Evolutionary conservation across 2,888 invertebrate species (phyloP).

Genomic region (Thumatha senex): DNA sequence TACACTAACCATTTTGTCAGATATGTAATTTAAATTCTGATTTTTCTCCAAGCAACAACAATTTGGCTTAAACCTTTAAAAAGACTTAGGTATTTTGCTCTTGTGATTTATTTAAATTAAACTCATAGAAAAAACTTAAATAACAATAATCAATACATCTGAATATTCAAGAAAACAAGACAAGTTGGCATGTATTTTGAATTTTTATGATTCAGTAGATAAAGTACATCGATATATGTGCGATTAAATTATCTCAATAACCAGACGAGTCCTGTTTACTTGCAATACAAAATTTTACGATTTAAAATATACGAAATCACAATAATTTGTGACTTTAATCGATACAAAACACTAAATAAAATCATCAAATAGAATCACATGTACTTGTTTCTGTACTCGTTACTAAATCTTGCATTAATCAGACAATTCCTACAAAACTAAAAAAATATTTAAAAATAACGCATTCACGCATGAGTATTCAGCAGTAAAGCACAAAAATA

Average conservation of each 20-base stretch:
- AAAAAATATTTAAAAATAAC: slow-evolving; percentile 66
- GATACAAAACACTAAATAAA: slow-evolving; percentile 58
- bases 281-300: slow-evolving; percentile 39
- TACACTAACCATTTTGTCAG: slow-evolving; percentile 84
- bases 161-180: slow-evolving; percentile 38
- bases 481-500: slow-evolving; percentile 80
- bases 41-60: slow-evolving; percentile 80
- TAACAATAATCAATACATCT: slow-evolving; percentile 46
- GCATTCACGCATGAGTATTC: slow-evolving; percentile 82
- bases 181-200: slow-evolving; percentile 28
- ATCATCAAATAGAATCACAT: slow-evolving; percentile 76
- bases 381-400: slow-evolving; percentile 77
- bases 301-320: slow-evolving; percentile 38
- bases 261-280: slow-evolving; percentile 52
- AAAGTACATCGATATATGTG: slow-evolving; percentile 5
- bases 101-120: slow-evolving; percentile 56
- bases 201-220: slow-evolving; percentile 11
- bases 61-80: slow-evolving; percentile 72
- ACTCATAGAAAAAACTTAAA: slow-evolving; percentile 55
- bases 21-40: slow-evolving; percentile 83
- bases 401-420: slow-evolving; percentile 73
- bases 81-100: slow-evolving; percentile 58
- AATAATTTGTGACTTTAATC: slow-evolving; percentile 58
- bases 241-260: slow-evolving; percentile 14
- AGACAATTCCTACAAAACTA: slow-evolving; percentile 61